Conservation (phyloP, 2,888 invertebrate genomes). For the Strigamia transsilvanica region DNA sequence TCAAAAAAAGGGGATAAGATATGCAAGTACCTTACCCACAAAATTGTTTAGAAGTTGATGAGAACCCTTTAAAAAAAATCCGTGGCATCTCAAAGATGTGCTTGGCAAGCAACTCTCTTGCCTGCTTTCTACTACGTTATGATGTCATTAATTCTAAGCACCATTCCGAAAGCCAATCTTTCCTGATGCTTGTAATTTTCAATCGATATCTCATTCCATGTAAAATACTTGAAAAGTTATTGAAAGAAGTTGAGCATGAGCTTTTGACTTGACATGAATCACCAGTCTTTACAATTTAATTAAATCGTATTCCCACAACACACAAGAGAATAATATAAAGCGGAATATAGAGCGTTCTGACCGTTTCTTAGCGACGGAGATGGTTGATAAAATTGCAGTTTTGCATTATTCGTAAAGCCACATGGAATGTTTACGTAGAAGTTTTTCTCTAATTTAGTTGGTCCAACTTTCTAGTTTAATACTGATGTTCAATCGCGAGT, state of each 20-base stretch:
- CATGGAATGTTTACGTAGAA: too few relatives aligned
- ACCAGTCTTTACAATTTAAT: conserved; percentile 10
- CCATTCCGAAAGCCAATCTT: conserved; percentile 42
- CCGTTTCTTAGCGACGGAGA: too few relatives aligned
- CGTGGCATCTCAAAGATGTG: conserved; percentile 38
- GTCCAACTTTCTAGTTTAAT: too few relatives aligned
- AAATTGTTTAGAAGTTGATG: conserved; percentile 42
- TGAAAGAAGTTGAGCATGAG: conserved; percentile 20
- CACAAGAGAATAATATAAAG: neutral
- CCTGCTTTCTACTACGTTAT: conserved; percentile 12
- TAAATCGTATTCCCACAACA: neutral
- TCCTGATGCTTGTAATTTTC: conserved; percentile 40
- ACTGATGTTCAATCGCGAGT: too few relatives aligned
- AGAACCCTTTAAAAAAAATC: conserved; percentile 17
- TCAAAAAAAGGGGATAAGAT: conserved; percentile 26
- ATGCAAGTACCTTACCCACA: conserved; percentile 5
- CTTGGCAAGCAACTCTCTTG: conserved; percentile 39
- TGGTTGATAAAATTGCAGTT: too few relatives aligned
- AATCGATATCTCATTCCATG: conserved; percentile 49
- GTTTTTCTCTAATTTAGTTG: too few relatives aligned
- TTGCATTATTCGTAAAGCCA: too few relatives aligned
- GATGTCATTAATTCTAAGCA: conserved; percentile 48
- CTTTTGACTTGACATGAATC: conserved; percentile 7
- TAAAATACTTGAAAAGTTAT: conserved; percentile 44
- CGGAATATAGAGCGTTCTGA: too few relatives aligned